A percentile compares a stretch with the other conserved stretches of the same genome.
Evolutionary conservation across 2,888 invertebrate genomes (phyloP).

Genomic region (Andrena minutula): DNA sequence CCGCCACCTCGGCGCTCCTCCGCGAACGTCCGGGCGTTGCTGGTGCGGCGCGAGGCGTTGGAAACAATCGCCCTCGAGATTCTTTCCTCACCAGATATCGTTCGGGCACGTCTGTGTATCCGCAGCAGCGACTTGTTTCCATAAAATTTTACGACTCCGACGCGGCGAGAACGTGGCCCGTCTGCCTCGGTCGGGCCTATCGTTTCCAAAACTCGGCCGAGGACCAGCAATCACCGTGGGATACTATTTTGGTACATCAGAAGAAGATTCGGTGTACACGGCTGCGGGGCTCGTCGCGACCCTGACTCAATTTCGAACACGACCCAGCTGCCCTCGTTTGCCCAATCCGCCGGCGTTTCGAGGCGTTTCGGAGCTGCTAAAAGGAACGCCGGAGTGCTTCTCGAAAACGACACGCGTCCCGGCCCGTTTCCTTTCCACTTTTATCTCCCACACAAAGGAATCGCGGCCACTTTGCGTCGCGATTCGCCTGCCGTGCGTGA

Average conservation of each 20-base stretch:
- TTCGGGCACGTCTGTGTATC: not conserved
- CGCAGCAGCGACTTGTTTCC: slow-evolving; percentile 1
- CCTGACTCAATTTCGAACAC: slow-evolving; percentile 78
- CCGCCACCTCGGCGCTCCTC: not conserved
- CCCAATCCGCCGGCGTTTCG: slow-evolving; percentile 63
- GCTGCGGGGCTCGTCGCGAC: slow-evolving; percentile 68
- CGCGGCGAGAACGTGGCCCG: not conserved
- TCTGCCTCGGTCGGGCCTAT: slow-evolving; percentile 25
- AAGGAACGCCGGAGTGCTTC: slow-evolving; percentile 7
- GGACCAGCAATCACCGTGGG: slow-evolving; percentile 60
- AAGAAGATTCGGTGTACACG: slow-evolving; percentile 65
- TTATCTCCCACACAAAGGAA: not conserved
- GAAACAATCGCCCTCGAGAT: not conserved
- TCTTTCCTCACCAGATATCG: not conserved
- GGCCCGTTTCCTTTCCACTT: not conserved
- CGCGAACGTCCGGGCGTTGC: no score
- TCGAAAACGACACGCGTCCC: not conserved
- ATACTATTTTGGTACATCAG: slow-evolving; percentile 72
- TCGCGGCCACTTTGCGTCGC: not conserved
- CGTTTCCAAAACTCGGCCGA: slow-evolving; percentile 67
- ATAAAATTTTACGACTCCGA: slow-evolving; percentile 15
- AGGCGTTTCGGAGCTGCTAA: slow-evolving; percentile 16
- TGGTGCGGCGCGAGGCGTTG: not conserved
- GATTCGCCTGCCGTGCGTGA: not conserved
- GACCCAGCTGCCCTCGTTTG: slow-evolving; percentile 72